phyloP scores from a whole-genome alignment of 2,888 invertebrate species.

The Ichneumoninae sp. region DNA sequence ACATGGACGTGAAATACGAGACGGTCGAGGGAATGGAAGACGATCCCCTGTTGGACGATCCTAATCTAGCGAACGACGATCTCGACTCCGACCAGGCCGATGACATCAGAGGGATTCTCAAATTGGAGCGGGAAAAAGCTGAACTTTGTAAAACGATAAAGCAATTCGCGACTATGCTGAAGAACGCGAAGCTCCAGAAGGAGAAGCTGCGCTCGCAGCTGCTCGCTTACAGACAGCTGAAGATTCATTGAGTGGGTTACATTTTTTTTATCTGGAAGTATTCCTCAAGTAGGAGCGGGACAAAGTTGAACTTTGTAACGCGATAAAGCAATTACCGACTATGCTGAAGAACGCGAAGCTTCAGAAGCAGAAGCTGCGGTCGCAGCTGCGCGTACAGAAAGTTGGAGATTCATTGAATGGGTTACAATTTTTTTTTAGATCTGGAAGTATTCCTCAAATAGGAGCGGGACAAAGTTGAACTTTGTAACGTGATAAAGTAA shows the following conservation, averaged over 20 bases:
- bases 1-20: background rate
- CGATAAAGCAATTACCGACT: slow-evolving; percentile 16
- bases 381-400: background rate
- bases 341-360: slow-evolving; percentile 16
- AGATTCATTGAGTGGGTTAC: background rate
- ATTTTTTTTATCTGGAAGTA: background rate
- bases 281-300: background rate
- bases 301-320: slow-evolving; percentile 12
- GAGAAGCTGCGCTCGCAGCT: slow-evolving; percentile 7
- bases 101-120: background rate
- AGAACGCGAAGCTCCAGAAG: slow-evolving; percentile 19
- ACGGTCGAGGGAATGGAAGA: background rate
- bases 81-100: background rate
- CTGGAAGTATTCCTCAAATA: background rate
- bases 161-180: slow-evolving; percentile 20
- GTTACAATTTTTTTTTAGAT: background rate
- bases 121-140: slow-evolving; percentile 14
- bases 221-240: background rate
- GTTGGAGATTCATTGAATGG: background rate
- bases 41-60: slow-evolving; percentile 1
- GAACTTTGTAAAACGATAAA: slow-evolving; percentile 24
- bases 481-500: slow-evolving; percentile 19
- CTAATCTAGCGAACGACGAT: background rate
- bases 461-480: slow-evolving; percentile 12
- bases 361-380: slow-evolving; percentile 10